A percentile compares a stretch with the other conserved stretches of the same genome.
These are phyloP conservation scores for Drosophila nigromelanica DNA, from an alignment of 1,140 invertebrate genomes.

Conservation along the genomic window DNA sequence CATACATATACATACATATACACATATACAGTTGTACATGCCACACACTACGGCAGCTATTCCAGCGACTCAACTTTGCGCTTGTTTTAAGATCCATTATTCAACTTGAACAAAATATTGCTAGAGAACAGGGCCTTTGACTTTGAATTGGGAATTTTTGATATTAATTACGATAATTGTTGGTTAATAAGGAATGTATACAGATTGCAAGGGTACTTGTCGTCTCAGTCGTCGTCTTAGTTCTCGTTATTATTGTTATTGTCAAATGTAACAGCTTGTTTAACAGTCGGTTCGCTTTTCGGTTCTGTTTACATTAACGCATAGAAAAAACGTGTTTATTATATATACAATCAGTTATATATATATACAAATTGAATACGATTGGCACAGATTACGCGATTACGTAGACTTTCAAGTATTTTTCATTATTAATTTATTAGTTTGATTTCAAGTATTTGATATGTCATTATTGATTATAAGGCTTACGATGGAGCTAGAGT, in stretches of 20 bases:
- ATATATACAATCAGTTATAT: slow-evolving; percentile 64
- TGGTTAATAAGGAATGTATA: slow-evolving; percentile 37
- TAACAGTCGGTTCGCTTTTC: slow-evolving; percentile 5
- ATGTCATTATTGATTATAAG: slow-evolving; percentile 22
- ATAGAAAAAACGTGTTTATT: slow-evolving; percentile 67
- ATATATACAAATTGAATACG: slow-evolving; percentile 62
- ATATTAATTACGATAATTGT: slow-evolving; percentile 31
- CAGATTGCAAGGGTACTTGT: slow-evolving; percentile 66
- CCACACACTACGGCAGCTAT: slow-evolving; percentile 69
- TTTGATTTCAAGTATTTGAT: slow-evolving; percentile 1
- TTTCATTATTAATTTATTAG: slow-evolving; percentile 10
- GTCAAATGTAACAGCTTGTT: slow-evolving; percentile 27
- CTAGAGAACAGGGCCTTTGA: slow-evolving; percentile 75
- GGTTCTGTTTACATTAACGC: slow-evolving; percentile 33
- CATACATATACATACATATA: slow-evolving; percentile 1
- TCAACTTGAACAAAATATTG: slow-evolving; percentile 77
- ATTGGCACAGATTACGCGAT: slow-evolving; percentile 83
- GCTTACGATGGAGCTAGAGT: slow-evolving; percentile 4
- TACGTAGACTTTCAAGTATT: slow-evolving; percentile 27
- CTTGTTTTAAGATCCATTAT: slow-evolving; percentile 72
- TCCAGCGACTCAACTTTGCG: slow-evolving; percentile 73
- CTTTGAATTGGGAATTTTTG: slow-evolving; percentile 23
- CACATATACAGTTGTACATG: slow-evolving; percentile 27
- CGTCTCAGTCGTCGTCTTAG: slow-evolving; percentile 15
- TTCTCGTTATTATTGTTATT: not conserved